Evolutionary conservation across 2,888 invertebrate genomes (phyloP).

Genomic region (Girardia tigrina): DNA sequence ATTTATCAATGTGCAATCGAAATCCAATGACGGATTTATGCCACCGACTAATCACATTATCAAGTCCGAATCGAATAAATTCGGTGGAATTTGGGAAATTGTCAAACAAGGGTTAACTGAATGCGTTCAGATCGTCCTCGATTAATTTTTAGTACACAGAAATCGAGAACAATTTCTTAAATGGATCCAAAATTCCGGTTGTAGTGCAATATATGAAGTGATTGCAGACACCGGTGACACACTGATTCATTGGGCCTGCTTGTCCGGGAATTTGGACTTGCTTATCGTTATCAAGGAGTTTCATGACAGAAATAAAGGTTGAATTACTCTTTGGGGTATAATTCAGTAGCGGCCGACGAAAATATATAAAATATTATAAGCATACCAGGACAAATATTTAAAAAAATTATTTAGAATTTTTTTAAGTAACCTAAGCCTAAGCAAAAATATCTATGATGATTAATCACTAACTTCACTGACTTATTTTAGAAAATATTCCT

Average conservation of each 20-base stretch:
- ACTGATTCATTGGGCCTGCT: constrained; percentile 72
- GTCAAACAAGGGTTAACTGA: background rate
- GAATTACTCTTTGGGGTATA: too few relatives aligned
- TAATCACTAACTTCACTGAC: too few relatives aligned
- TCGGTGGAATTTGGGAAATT: background rate
- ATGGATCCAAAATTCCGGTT: background rate
- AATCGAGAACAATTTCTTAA: background rate
- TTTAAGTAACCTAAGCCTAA: too few relatives aligned
- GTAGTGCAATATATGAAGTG: background rate
- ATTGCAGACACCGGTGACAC: constrained; percentile 59
- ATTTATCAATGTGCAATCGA: background rate
- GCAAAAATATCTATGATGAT: too few relatives aligned
- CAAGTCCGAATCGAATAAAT: background rate
- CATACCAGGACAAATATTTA: too few relatives aligned
- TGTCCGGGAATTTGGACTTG: constrained; percentile 72
- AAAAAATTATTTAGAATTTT: too few relatives aligned
- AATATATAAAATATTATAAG: too few relatives aligned
- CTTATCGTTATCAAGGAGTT: constrained; percentile 51
- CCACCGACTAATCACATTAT: background rate
- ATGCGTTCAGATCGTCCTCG: too few relatives aligned
- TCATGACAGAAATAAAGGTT: background rate
- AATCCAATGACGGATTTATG: background rate
- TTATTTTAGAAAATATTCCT: too few relatives aligned
- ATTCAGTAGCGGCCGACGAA: too few relatives aligned
- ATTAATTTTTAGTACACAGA: too few relatives aligned